Evolutionary conservation across 2,113 vertebrate genomes (phyloP).

Genomic region (Donacobius atricapilla): DNA sequence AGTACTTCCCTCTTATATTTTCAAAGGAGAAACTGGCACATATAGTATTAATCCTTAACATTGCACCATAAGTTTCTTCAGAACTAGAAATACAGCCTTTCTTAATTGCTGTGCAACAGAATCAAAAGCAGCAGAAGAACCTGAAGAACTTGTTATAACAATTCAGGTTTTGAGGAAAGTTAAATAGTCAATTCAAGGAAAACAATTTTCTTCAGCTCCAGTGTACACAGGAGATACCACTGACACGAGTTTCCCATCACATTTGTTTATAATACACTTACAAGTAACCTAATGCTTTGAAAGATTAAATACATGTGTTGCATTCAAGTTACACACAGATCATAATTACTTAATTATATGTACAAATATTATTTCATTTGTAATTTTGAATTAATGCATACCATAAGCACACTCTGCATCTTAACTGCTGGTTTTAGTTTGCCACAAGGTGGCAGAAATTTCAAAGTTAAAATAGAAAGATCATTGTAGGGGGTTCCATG

Average conservation of each 20-base stretch:
- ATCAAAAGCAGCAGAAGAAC: not conserved
- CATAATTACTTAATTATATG: slow-evolving; percentile 54
- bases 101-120: not conserved
- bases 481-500: not conserved
- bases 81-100: not conserved
- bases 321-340: not conserved
- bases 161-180: not conserved
- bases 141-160: not conserved
- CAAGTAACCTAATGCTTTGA: slow-evolving; percentile 17
- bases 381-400: slow-evolving; percentile 26
- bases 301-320: slow-evolving; percentile 39
- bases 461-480: slow-evolving; percentile 42
- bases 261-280: slow-evolving; percentile 17
- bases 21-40: not conserved
- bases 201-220: not conserved
- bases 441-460: slow-evolving; percentile 78
- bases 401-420: not conserved
- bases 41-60: not conserved
- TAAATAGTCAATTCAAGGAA: not conserved
- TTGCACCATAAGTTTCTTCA: not conserved
- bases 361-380: slow-evolving; percentile 58
- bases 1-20: not conserved
- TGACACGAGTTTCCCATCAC: not conserved
- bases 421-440: slow-evolving; percentile 11
- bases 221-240: not conserved